Base-by-base conservation (phyloP, 2,113 vertebrate genomes). In the Sander vitreus region DNA sequence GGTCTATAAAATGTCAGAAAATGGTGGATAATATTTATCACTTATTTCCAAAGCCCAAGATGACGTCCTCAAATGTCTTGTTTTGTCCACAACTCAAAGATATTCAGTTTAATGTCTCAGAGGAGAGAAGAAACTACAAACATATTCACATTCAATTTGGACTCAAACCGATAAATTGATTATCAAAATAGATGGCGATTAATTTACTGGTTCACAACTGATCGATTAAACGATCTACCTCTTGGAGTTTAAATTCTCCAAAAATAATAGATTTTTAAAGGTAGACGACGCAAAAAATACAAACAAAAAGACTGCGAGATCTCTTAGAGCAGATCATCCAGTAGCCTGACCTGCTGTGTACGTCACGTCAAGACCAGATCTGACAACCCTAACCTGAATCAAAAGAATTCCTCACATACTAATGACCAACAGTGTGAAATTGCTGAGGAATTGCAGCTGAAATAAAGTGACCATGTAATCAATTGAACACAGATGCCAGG, bases 381-480 rank as follows among this genome's bases (percentile, higher is more conserved):
- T 57, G 83, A 82, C 73, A 65, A 0, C 43, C 6, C 53, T 36
- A 25, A 84, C 69, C 43, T 30, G 47, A 55, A 83, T 76, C 57
- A 88, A 81, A 78, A 83, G 53, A 80, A 88, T 85, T 82, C 69
- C 60, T 50, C 11, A 64, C 80, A 77, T 30, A 6, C 48, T 27
- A 11, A 85, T 25, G 39, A 84, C 3, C 16, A 23, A 67, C 39
- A 21, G 72, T 85, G 87, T 85, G 86, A 91, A 87, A 84, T 86
- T 53, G 70, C 73, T 47, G n/a, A 50, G 59, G 70, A 78, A 79
- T 69, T 58, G 16, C 51, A 54, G 50, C 48, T 23, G 48, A 50
- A 53, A 59, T 60, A 30, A 51, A 72, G 48, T 45, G 21, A 55
- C 63, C 54, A 15, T 75, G 50, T 39, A 70, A 80, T 69, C 25